A percentile compares a stretch with the other conserved stretches of the same genome.
These are phyloP conservation scores for Cephalopholis sonnerati DNA, from an alignment of 2,113 vertebrate genomes.

Conservation along the genomic window DNA sequence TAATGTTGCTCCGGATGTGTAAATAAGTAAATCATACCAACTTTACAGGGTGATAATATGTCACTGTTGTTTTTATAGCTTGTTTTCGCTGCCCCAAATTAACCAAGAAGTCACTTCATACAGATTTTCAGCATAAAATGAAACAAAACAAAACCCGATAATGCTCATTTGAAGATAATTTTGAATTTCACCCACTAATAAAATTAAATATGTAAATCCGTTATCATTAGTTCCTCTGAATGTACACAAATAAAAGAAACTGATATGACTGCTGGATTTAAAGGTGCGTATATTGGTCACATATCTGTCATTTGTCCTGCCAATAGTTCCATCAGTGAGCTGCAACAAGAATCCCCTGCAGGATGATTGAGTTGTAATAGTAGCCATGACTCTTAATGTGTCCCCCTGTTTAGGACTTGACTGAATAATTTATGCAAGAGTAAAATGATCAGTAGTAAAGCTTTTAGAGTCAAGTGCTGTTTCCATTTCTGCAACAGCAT, in stretches of 20 bases:
- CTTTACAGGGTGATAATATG: neutral
- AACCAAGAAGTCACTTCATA: neutral
- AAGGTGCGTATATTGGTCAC: slow-evolving; percentile 13
- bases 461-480: slow-evolving; percentile 73
- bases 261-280: neutral
- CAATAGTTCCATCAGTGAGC: slow-evolving; percentile 60
- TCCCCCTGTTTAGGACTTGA: slow-evolving; percentile 58
- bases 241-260: neutral
- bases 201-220: neutral
- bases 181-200: neutral
- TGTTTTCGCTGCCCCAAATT: neutral
- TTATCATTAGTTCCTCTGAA: neutral
- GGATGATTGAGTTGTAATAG: slow-evolving; percentile 73
- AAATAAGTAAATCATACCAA: neutral
- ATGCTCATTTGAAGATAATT: neutral
- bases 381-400: slow-evolving; percentile 71
- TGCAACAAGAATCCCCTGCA: slow-evolving; percentile 55
- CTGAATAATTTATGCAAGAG: slow-evolving; percentile 78
- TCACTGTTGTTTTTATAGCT: neutral
- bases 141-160: neutral
- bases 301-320: slow-evolving; percentile 46
- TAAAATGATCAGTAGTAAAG: slow-evolving; percentile 74
- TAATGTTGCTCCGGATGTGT: neutral
- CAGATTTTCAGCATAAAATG: neutral
- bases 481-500: slow-evolving; percentile 63